A percentile compares a stretch with the other conserved stretches of the same genome.
These are phyloP conservation scores for Aphodius sticticus DNA, from an alignment of 2,888 invertebrate species.

Conservation along the genomic window DNA sequence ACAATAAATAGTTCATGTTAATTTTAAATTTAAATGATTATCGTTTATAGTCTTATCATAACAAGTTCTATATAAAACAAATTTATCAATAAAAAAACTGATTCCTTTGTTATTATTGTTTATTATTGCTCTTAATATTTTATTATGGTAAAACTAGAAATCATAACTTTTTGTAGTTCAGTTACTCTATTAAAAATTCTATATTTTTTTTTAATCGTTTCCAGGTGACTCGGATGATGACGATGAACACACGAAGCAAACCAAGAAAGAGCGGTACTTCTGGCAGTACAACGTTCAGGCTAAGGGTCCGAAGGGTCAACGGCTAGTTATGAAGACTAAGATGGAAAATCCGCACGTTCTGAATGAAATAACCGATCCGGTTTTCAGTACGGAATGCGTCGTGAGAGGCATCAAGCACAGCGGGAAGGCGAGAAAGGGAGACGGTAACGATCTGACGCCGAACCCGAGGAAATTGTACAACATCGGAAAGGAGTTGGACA, in stretches of 20 bases:
- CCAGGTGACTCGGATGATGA: slow-evolving; percentile 69
- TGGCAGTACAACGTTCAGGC: slow-evolving; percentile 99
- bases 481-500: slow-evolving; percentile 92
- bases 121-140: too few species aligned
- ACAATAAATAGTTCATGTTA: too few species aligned
- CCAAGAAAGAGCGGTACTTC: slow-evolving; percentile 86
- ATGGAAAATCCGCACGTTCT: slow-evolving; percentile 92
- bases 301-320: slow-evolving; percentile 95
- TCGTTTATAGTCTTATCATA: too few species aligned
- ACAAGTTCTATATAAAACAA: too few species aligned
- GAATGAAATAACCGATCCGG: slow-evolving; percentile 92
- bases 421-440: slow-evolving; percentile 90
- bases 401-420: slow-evolving; percentile 90
- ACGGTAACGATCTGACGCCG: slow-evolving; percentile 96
- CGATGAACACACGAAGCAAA: slow-evolving; percentile 55
- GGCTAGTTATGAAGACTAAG: slow-evolving; percentile 83
- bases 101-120: too few species aligned
- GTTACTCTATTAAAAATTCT: too few species aligned
- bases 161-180: too few species aligned
- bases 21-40: too few species aligned
- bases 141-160: too few species aligned
- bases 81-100: too few species aligned
- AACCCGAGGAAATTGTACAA: slow-evolving; percentile 90
- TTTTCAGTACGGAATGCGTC: slow-evolving; percentile 92
- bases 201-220: neutral